These are phyloP conservation scores for Zophobas morio DNA, from an alignment of 1,140 invertebrate genomes.

Conservation along the genomic window DNA sequence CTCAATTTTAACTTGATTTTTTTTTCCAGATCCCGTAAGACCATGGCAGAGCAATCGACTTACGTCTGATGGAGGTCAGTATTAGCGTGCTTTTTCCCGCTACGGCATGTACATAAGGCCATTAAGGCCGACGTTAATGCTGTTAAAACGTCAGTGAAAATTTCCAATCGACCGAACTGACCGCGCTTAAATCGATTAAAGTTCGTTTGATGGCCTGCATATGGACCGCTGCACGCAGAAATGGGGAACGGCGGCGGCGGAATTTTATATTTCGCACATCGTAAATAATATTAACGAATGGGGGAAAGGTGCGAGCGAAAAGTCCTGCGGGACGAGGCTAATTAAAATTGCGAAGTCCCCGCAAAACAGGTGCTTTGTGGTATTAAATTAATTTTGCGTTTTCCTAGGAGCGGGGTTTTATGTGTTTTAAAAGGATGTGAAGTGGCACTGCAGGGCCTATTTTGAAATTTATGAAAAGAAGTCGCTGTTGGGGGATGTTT, in stretches of 20 bases:
- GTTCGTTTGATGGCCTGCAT: not conserved
- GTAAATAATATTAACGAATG: slow-evolving; percentile 1
- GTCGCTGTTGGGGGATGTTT: not conserved
- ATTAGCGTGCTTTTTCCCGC: slow-evolving; percentile 21
- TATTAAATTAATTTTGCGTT: not conserved
- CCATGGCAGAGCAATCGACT: not conserved
- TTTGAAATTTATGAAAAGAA: not conserved
- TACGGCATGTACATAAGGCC: not conserved
- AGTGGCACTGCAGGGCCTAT: not conserved
- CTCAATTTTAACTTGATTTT: not conserved
- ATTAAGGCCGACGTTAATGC: slow-evolving; percentile 19
- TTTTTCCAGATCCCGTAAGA: not conserved
- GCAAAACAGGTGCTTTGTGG: not conserved
- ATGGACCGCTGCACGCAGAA: not conserved
- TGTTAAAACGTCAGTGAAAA: slow-evolving; percentile 33
- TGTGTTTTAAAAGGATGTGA: not conserved
- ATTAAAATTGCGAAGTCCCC: not conserved
- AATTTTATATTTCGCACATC: slow-evolving; percentile 1
- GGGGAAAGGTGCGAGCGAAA: not conserved
- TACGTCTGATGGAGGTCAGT: slow-evolving; percentile 26
- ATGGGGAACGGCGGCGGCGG: no score
- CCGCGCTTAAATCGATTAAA: slow-evolving; percentile 4
- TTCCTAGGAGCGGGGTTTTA: not conserved
- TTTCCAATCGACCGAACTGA: slow-evolving; percentile 25
- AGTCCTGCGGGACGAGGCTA: not conserved